Evolutionary conservation across 2,888 invertebrate genomes (phyloP).

Genomic region (Drosophila leonis): DNA sequence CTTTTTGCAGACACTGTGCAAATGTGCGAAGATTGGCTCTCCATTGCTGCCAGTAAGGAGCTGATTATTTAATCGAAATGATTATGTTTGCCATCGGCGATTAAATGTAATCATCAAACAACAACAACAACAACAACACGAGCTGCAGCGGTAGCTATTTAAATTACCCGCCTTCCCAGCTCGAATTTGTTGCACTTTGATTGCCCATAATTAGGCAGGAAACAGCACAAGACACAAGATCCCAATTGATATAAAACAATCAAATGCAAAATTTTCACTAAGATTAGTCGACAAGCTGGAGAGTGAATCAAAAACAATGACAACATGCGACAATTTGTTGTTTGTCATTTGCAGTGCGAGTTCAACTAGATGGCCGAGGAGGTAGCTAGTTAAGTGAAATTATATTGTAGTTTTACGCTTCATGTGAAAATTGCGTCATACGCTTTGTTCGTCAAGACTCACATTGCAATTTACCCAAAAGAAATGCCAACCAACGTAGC

Average conservation of each 20-base stretch:
- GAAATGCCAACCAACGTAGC: neutral
- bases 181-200: slow-evolving; percentile 56
- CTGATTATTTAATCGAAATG: slow-evolving; percentile 80
- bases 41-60: slow-evolving; percentile 33
- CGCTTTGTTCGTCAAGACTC: neutral
- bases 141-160: slow-evolving; percentile 14
- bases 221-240: slow-evolving; percentile 49
- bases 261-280: slow-evolving; percentile 40
- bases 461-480: neutral
- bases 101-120: slow-evolving; percentile 66
- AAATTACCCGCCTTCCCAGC: slow-evolving; percentile 6
- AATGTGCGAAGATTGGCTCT: slow-evolving; percentile 66
- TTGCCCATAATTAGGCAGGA: slow-evolving; percentile 70
- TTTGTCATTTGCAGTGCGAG: slow-evolving; percentile 2
- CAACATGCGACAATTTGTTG: slow-evolving; percentile 9
- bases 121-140: slow-evolving; percentile 21
- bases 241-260: slow-evolving; percentile 43
- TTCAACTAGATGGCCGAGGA: neutral
- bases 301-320: slow-evolving; percentile 17
- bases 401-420: neutral
- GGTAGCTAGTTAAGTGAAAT: slow-evolving; percentile 10
- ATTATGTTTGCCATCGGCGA: slow-evolving; percentile 69
- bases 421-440: slow-evolving; percentile 5
- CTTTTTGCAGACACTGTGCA: slow-evolving; percentile 62
- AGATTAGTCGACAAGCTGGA: slow-evolving; percentile 15